Evolutionary conservation across 2,888 invertebrate genomes (phyloP).

Genomic region (Folsomia manolachei): DNA sequence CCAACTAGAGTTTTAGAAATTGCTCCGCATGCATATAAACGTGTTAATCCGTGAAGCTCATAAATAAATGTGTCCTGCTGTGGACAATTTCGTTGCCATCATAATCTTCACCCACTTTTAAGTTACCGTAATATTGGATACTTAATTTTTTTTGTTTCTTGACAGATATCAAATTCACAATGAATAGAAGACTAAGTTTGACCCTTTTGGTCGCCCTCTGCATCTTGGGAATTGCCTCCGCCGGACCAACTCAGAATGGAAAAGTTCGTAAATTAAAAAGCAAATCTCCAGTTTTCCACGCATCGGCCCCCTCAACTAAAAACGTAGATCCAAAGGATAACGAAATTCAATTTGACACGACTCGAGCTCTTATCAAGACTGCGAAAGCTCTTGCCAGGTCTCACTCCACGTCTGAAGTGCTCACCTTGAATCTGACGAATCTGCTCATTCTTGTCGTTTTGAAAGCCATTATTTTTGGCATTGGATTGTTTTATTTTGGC

Average conservation of each 20-base stretch:
- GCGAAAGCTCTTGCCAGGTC: constrained; percentile 49
- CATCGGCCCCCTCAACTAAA: constrained; percentile 11
- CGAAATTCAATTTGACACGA: constrained; percentile 33
- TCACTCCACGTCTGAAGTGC: constrained; percentile 59
- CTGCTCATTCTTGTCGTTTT: constrained; percentile 73
- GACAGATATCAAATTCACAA: not conserved
- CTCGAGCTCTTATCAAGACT: constrained; percentile 46
- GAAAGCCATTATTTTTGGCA: constrained; percentile 77
- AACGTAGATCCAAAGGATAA: constrained; percentile 9
- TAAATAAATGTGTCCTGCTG: not conserved
- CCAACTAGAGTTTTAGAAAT: too few species aligned
- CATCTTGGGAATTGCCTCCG: constrained; percentile 37
- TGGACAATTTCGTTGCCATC: not conserved
- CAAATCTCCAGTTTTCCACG: constrained; percentile 27
- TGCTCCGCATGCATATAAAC: not conserved
- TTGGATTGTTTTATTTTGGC: constrained; percentile 61
- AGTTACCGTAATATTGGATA: not conserved
- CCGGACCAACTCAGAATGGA: constrained; percentile 31
- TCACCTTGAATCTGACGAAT: constrained; percentile 79
- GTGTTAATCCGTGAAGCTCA: not conserved
- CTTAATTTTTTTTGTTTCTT: too few species aligned
- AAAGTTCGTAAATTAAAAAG: constrained; percentile 38
- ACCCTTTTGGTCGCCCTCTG: constrained; percentile 40
- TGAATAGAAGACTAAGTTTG: constrained; percentile 47
- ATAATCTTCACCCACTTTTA: not conserved